These are phyloP conservation scores for Pollenia angustigena DNA, from an alignment of 2,888 invertebrate genomes.

Conservation along the genomic window DNA sequence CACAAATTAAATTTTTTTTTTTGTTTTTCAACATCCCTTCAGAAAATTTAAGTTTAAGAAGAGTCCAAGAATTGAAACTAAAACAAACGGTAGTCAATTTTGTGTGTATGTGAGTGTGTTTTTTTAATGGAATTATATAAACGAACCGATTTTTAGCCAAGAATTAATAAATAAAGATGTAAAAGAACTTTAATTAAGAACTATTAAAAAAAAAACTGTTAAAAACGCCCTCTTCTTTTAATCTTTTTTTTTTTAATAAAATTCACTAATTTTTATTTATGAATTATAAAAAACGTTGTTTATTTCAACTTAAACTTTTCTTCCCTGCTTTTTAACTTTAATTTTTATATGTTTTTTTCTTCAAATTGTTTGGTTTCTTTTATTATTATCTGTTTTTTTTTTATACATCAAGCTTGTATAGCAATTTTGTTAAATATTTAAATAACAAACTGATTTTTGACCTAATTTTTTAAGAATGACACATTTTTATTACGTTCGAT, in stretches of 20 bases:
- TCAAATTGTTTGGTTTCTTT: not conserved
- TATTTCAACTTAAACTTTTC: constrained; percentile 1
- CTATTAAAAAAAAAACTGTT: constrained; percentile 12
- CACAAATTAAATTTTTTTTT: constrained; percentile 4
- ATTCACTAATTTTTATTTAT: not conserved
- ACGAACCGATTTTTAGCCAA: too few species aligned
- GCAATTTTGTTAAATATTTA: too few species aligned
- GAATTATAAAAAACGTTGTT: constrained; percentile 23
- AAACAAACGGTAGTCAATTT: not conserved
- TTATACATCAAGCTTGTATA: not conserved
- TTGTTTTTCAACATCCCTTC: not conserved
- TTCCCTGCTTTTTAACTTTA: not conserved
- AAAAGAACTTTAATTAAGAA: constrained; percentile 4
- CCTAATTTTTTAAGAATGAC: constrained; percentile 25
- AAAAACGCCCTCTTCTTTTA: constrained; percentile 28
- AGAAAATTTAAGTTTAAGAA: not conserved
- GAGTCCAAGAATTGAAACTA: not conserved
- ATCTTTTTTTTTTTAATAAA: constrained; percentile 15
- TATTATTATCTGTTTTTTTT: not conserved
- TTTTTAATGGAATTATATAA: too few species aligned
- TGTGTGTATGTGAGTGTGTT: too few species aligned
- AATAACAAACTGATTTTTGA: too few species aligned
- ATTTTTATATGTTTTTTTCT: not conserved
- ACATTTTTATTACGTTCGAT: constrained; percentile 9
- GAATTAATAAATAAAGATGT: not conserved